Base-by-base conservation (phyloP, 2,888 invertebrate genomes). In the Neoscelio sp. region DNA sequence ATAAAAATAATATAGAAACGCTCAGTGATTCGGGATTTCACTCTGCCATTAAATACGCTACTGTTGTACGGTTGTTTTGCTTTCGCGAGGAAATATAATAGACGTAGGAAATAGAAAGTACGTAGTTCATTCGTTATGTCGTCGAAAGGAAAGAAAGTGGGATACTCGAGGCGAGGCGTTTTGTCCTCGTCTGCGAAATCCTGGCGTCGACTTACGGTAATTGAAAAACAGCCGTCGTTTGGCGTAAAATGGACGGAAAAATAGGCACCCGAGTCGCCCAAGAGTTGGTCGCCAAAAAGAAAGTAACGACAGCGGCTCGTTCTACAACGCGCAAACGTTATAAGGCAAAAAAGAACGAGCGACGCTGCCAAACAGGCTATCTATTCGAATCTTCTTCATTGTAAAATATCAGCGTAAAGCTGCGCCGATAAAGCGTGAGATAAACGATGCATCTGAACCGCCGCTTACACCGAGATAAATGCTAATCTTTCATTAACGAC, bases 201-300 rank as follows among this genome's bases (percentile, higher is more conserved):
- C 68, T 52, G 15, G 60, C 40, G 23, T 54, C 15, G 65, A 67
- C 44, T 65, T 26, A 40, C 56, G 81, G 84, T 86, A 87, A 88
- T 87, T 86, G 87, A 86, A 83, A 85, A 85, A 86, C 85, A 82
- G 86, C 84, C 78, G 77, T 78, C 80, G 80, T 79, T 80, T 75
- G 68, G 78, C 76, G 82, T 85, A 85, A 87, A 85, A 81, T 83
- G 84, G 81, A 75, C 73, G 78, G 81, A 85, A 85, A 84, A 84
- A 85, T 86, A 83, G 84, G 82, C 44, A 23, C 23, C 48, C 15
- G 13, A n/a, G 28, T 40, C 48, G 64, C 17, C 12, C 10, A 42
- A 18, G 30, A 26, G 28, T n/a, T 18, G 48, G 40, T 38, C 68
- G 56, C 38, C 38, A 15, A 70, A 70, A 70, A 58, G 48, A 70